Evolutionary conservation across 2,113 vertebrate genomes (phyloP), one percentile per base, ranked within the genome.

Genomic region (Ochotona curzoniae): DNA sequence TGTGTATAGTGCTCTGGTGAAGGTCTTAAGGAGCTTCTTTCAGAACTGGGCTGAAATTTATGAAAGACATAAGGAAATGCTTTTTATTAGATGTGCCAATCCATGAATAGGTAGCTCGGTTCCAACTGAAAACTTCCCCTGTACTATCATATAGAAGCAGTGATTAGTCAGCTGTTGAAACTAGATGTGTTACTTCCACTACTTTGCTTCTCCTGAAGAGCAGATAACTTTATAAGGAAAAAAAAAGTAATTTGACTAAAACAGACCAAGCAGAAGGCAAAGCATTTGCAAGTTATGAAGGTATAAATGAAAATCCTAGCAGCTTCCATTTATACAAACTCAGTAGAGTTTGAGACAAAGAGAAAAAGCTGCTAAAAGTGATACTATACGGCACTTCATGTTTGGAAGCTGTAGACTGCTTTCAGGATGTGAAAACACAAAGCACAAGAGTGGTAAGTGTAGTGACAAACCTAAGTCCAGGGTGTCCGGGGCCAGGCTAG

Each of bases 251-350:
- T n/a, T 74, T 92, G 80, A 71, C 30, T 66, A 81, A 91, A 96
- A 94, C 79, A 94, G 49, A 66, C 32, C 60, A 47, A 63, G 47
- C 21, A 54, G 67, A 87, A 91, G 89, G 82, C 49, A 44, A 84
- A 67, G 44, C 70, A 87, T 94, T 94, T 93, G 21, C 57, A 63
- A 93, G 71, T 4, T 23, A 64, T 18, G 5, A 38, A 93, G 64
- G 89, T 94, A 83, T 67, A 89, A 96, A 96, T 97, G 89, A 64
- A 79, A 90, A 89, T 84, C 49, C 47, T 90, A 81, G 82, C 86
- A 90, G 87, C 35, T 81, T 93, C 32, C 21, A 3, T 67, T 93
- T 61, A 28, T 60, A 71, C 88, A 49, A 88, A 78, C 67, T 70
- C 30, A 80, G 60, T 64, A 60, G n/a, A 90, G 61, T 64, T 80